phyloP scores from a whole-genome alignment of 2,113 vertebrate species.

The Sporophila hypoxantha region DNA sequence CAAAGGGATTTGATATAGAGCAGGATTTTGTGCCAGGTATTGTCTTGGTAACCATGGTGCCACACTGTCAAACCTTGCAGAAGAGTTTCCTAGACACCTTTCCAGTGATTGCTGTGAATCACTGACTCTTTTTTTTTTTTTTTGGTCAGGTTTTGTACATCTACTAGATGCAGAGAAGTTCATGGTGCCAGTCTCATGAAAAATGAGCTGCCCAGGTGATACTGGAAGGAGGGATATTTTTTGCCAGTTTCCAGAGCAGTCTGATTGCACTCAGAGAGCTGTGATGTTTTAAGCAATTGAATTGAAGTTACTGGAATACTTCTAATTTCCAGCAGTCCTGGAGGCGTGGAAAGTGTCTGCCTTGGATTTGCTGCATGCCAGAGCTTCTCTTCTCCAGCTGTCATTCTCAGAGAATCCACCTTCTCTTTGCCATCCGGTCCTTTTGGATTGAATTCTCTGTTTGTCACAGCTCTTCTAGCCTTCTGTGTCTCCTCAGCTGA shows the following conservation, averaged over 20 bases:
- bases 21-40: background rate
- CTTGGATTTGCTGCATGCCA: constrained; percentile 16
- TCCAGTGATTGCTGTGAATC: background rate
- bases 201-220: background rate
- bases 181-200: background rate
- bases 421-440: background rate
- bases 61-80: background rate
- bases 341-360: background rate
- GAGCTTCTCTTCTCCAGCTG: constrained; percentile 15
- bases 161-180: background rate
- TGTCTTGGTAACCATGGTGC: background rate
- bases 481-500: background rate
- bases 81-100: background rate
- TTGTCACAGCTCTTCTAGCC: background rate
- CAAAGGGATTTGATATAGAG: background rate
- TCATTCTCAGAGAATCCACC: background rate
- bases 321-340: background rate
- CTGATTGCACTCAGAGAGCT: background rate
- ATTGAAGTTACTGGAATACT: background rate
- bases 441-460: background rate
- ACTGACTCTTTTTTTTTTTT: background rate
- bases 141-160: background rate
- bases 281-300: background rate
- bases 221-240: background rate
- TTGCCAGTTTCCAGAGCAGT: background rate